Evolutionary conservation across 1,140 invertebrate species (phyloP).

Genomic region (Bombus affinis): DNA sequence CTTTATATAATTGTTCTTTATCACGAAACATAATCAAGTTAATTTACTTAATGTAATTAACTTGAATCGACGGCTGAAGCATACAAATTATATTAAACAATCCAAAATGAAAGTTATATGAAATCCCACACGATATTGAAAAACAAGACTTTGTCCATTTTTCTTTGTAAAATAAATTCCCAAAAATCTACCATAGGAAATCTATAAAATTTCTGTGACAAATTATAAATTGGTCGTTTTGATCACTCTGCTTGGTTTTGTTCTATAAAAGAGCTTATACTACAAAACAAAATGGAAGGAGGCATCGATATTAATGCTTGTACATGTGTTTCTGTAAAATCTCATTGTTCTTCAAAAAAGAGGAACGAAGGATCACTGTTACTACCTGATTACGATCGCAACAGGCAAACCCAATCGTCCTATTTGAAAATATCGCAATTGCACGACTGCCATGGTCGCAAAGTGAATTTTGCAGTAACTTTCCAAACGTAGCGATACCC

Average conservation of each 20-base stretch:
- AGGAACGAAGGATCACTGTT: neutral
- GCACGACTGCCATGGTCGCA: slow-evolving; percentile 4
- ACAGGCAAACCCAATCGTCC: slow-evolving; percentile 27
- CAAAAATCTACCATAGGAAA: no score
- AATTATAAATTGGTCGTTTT: no score
- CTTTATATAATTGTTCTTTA: no score
- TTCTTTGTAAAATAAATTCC: no score
- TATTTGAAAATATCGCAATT: slow-evolving; percentile 51
- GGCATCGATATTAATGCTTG: neutral
- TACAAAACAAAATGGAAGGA: neutral
- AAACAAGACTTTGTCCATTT: no score
- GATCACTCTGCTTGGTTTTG: no score
- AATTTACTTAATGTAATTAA: neutral
- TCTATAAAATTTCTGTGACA: no score
- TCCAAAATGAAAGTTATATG: no score
- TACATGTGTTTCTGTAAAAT: neutral
- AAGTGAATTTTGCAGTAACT: slow-evolving; percentile 55
- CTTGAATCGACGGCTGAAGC: neutral
- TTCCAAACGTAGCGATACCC: slow-evolving; percentile 51
- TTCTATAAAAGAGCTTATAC: no score
- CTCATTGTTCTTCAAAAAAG: neutral
- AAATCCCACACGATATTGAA: no score
- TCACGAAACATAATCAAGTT: neutral
- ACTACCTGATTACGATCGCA: neutral
- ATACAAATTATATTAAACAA: neutral